A percentile compares a stretch with the other conserved stretches of the same genome.
Conservation (phyloP, 2,797 vertebrate genomes). For the Myripristis murdjan region DNA sequence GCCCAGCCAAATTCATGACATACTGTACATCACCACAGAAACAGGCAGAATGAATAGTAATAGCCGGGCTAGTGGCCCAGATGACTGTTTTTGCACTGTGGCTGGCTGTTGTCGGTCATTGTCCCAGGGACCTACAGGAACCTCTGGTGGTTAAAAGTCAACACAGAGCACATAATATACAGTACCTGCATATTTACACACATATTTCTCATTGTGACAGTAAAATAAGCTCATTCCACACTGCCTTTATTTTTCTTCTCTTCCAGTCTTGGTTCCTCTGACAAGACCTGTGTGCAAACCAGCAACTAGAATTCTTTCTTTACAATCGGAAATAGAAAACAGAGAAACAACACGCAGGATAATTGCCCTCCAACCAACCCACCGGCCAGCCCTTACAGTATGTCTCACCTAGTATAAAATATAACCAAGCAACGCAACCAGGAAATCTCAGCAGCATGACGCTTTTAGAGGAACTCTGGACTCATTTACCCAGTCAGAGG, state of each 20-base stretch:
- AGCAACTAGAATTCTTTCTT: constrained; percentile 85
- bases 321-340: constrained; percentile 83
- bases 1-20: constrained; percentile 40
- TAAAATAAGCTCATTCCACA: constrained; percentile 5
- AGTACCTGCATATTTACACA: too few relatives aligned
- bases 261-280: constrained; percentile 98
- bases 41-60: constrained; percentile 41
- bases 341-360: constrained; percentile 74
- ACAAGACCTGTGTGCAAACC: constrained; percentile 89
- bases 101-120: constrained; percentile 28
- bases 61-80: constrained; percentile 37
- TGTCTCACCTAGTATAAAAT: constrained; percentile 65
- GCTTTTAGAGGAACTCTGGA: constrained; percentile 79
- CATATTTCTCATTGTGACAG: constrained; percentile 2
- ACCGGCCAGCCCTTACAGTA: constrained; percentile 68
- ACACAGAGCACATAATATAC: neutral
- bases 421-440: constrained; percentile 63
- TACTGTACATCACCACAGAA: constrained; percentile 33
- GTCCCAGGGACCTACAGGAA: constrained; percentile 21
- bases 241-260: constrained; percentile 42
- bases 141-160: constrained; percentile 29
- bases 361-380: constrained; percentile 69
- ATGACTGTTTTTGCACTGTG: constrained; percentile 6
- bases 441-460: constrained; percentile 69
- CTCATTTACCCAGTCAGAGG: constrained; percentile 69